phyloP scores from a whole-genome alignment of 2,888 invertebrate species.

The Argyresthia goedartella region DNA sequence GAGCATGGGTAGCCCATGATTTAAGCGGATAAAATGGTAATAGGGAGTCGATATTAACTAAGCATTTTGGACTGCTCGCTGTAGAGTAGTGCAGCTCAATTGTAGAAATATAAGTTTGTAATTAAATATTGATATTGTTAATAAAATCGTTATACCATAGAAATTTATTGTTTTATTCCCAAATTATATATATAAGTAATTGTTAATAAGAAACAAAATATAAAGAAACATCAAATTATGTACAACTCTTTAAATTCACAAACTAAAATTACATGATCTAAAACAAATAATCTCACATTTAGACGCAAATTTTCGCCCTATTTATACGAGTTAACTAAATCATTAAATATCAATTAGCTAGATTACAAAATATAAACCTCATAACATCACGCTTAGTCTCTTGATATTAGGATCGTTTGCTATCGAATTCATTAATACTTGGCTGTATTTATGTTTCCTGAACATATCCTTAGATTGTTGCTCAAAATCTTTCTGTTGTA shows the following conservation, averaged over 20 bases:
- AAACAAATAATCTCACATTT: neutral
- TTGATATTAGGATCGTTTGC: conserved; percentile 4
- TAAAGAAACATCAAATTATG: too few relatives aligned
- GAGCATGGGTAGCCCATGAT: neutral
- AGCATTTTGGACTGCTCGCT: conserved; percentile 65
- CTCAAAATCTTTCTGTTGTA: neutral
- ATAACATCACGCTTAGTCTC: neutral
- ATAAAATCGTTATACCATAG: conserved; percentile 68
- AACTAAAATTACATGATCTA: neutral
- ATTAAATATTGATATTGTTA: conserved; percentile 70
- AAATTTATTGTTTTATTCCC: conserved; percentile 20
- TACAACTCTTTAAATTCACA: too few relatives aligned
- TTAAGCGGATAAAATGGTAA: conserved; percentile 1
- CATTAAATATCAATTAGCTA: neutral
- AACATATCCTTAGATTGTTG: conserved; percentile 4
- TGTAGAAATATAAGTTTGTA: conserved; percentile 65
- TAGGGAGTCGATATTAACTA: conserved; percentile 19
- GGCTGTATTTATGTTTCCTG: conserved; percentile 1
- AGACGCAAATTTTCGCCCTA: too few relatives aligned
- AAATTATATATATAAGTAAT: too few relatives aligned
- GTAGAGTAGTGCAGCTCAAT: conserved; percentile 70
- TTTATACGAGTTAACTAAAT: neutral
- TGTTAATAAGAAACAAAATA: neutral
- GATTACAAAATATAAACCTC: neutral
- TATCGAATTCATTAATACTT: conserved; percentile 4